Conservation (phyloP, 2,113 vertebrate species). For the Coregonus clupeaformis region DNA sequence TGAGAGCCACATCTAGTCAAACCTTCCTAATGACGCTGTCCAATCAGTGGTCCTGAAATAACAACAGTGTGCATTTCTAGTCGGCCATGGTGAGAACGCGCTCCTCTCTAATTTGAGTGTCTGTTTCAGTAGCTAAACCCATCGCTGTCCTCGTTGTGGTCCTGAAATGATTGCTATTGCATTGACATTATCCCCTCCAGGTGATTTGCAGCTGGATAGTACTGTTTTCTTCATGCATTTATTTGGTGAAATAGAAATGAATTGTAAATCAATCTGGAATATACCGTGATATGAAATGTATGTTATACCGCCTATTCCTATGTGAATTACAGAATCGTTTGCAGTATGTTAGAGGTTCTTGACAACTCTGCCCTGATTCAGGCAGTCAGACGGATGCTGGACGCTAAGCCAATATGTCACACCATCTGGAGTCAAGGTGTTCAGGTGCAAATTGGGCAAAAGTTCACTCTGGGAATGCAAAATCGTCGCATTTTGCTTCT, state of each 20-base stretch:
- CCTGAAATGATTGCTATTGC: not conserved
- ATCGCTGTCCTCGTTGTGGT: not conserved
- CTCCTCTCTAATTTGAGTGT: not conserved
- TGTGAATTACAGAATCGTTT: too few relatives aligned
- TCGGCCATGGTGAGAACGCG: not conserved
- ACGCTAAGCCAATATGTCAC: not conserved
- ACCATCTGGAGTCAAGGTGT: not conserved
- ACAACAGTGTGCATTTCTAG: not conserved
- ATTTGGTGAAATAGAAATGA: too few relatives aligned
- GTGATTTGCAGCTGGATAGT: too few relatives aligned
- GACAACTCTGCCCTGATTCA: not conserved
- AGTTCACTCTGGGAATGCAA: not conserved
- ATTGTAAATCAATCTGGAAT: too few relatives aligned
- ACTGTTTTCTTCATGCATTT: too few relatives aligned
- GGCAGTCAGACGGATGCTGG: not conserved
- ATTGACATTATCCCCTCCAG: too few relatives aligned
- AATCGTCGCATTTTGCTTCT: too few relatives aligned
- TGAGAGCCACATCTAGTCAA: not conserved
- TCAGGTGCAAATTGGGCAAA: not conserved
- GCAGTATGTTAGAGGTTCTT: not conserved
- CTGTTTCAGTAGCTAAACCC: not conserved
- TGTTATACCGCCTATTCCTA: too few relatives aligned
- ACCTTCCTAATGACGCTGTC: not conserved
- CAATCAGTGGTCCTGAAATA: not conserved
- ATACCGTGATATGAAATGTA: too few relatives aligned